Base-by-base conservation (phyloP, 1,140 invertebrate genomes). In the Macrotrachela quadricornifera region DNA sequence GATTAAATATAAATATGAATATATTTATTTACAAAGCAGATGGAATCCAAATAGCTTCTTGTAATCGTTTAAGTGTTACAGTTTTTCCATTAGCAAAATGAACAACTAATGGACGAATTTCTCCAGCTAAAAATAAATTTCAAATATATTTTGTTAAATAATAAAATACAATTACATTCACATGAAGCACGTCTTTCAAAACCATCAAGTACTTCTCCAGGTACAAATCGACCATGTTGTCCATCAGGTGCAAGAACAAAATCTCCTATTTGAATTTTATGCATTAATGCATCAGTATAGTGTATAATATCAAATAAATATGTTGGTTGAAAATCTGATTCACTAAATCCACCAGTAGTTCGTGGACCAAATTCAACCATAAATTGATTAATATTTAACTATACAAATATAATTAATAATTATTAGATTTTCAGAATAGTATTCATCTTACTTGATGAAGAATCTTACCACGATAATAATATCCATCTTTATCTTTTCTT, bases 371-470 rank as follows among this genome's bases (percentile, higher is more conserved):
- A 66, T 41, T 60, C 61, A 1, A 68, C 57, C 43, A 67, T 56
- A 47, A 68, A 68, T 45, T 63, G 61, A 51, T 30, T 30, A 30
- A 30, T 30, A 30, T 30, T 30, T 30, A 30, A 30, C 21, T 30
- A 30, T 30, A 4, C 2, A 30, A 30, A 30, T 4, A 30, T 4
- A 30, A 30, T 8, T 4, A 30, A 30, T 4, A 4, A 30, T 4
- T 4, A 30, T 4, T 30, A 30, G 8, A 30, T 4, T 4, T 30
- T 4, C 21, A 30, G 8, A 30, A 30, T n/a, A 52, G 40, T 46
- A 50, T 41, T 54, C 45, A 53, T n/a, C n/a, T 56, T 58, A 70
- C 68, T 63, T 70, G 68, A 57, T 62, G 66, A 51, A 68, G 61
- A 12, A 70, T 64, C 36, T 55, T 64, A 39, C 63, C 68, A 21